Conservation (phyloP, 2,888 invertebrate species). For the Lasioglossum marginatum region DNA sequence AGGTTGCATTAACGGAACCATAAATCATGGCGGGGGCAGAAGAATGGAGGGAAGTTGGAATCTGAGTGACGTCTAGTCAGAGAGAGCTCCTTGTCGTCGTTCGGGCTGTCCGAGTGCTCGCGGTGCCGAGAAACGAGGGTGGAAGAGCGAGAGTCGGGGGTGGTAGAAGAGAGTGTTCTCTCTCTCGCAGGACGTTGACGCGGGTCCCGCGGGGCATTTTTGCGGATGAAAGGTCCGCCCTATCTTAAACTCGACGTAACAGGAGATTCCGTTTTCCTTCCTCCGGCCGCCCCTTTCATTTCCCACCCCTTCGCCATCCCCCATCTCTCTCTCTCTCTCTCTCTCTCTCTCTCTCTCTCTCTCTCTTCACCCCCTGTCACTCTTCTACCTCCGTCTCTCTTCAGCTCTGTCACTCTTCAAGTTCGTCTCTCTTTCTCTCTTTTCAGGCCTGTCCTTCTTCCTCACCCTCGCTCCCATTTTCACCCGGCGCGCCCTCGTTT, state of each 20-base stretch:
- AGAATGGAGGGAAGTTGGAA: constrained; percentile 68
- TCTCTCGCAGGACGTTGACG: constrained; percentile 80
- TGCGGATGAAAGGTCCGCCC: constrained; percentile 76
- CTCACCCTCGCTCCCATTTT: background rate
- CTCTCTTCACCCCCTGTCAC: background rate
- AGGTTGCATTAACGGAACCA: constrained; percentile 75
- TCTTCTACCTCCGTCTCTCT: background rate
- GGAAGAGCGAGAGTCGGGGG: constrained; percentile 37
- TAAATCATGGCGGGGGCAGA: constrained; percentile 75
- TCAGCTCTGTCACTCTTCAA: background rate
- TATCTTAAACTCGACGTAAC: constrained; percentile 71
- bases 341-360: too few species aligned
- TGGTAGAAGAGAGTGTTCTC: constrained; percentile 15
- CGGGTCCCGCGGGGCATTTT: constrained; percentile 83
- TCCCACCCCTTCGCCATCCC: background rate
- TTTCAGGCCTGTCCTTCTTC: background rate
- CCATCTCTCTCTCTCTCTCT: background rate
- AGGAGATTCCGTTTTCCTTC: constrained; percentile 54
- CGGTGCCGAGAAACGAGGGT: constrained; percentile 43
- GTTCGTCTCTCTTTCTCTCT: background rate
- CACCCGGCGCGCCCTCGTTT: background rate
- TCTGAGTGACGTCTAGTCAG: constrained; percentile 75
- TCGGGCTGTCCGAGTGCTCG: constrained; percentile 64
- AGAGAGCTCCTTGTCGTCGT: constrained; percentile 72
- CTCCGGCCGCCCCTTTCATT: constrained; percentile 24